These are phyloP conservation scores for Oplegnathus fasciatus DNA, from an alignment of 2,113 vertebrate species.

Conservation along the genomic window DNA sequence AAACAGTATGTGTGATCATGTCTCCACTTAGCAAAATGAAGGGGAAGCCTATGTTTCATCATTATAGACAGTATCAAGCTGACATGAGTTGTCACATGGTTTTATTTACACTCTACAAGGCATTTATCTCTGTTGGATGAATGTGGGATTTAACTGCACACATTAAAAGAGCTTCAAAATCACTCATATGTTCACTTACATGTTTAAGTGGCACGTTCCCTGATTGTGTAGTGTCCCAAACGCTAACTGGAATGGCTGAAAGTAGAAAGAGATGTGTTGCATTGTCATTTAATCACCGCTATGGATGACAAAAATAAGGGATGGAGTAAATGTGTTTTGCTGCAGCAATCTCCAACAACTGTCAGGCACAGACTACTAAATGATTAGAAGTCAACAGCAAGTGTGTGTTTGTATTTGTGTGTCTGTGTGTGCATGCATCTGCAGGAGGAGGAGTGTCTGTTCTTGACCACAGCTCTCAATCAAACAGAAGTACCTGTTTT, in stretches of 20 bases:
- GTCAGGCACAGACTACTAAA: constrained; percentile 11
- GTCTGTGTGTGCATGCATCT: background rate
- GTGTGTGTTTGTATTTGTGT: background rate
- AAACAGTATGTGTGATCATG: background rate
- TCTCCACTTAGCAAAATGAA: background rate
- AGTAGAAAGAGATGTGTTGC: background rate
- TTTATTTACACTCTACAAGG: background rate
- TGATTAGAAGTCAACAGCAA: constrained; percentile 7
- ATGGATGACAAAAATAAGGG: background rate
- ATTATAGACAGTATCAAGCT: background rate
- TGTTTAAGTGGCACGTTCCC: background rate
- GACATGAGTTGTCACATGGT: background rate
- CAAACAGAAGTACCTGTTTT: constrained; percentile 10
- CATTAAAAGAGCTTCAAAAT: background rate
- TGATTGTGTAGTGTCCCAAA: constrained; percentile 2
- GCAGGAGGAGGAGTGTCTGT: constrained; percentile 10
- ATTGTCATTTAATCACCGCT: background rate
- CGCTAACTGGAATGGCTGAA: background rate
- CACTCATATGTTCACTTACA: constrained; percentile 2
- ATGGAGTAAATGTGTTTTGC: background rate
- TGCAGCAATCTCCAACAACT: constrained; percentile 3
- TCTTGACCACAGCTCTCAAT: constrained; percentile 44
- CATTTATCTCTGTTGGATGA: background rate
- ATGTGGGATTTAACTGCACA: background rate
- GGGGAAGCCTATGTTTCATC: background rate